Base-by-base conservation (phyloP, 2,797 vertebrate genomes). In the Rhadinocentrus ornatus region DNA sequence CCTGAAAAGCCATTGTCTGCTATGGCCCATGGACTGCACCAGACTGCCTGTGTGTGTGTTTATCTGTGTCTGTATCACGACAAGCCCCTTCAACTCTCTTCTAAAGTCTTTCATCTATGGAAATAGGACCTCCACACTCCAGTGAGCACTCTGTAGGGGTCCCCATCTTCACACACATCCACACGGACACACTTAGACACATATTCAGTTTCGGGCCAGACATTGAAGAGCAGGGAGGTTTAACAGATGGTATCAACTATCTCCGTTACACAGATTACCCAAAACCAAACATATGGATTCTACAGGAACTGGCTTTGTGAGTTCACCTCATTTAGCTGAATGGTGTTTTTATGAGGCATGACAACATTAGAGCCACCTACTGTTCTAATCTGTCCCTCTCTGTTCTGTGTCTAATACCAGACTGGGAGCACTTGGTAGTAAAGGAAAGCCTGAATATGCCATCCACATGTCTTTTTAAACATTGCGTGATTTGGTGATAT, bases 211-310 rank as follows among this genome's bases (percentile, higher is more conserved):
- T 87, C 69, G 68, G 80, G 66, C 65, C 76, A 65, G 74, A 65
- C 71, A 62, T 68, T 39, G 64, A 82, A 81, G 82, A 85, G 81
- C 54, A 67, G 81, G 74, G 83, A 87, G 87, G 89, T 91, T 91
- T 92, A 93, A 86, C 91, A 92, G 91, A 91, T 91, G 91, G 91
- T 67, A 79, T 82, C 20, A 55, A 82, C 82, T 89, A 87, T 88
- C 85, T 86, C 84, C 39, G 82, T 85, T 75, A 73, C 80, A 87
- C 75, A 77, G 77, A 83, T 90, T 82, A 87, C 70, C 65, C 67
- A 69, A 59, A 66, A 72, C 55, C 56, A 54, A 52, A 67, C 54
- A 74, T 53, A 66, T 39, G 8, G 62, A 56, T 58, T 68, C 66
- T 32, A 39, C 65, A 56, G 34, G 65, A 62, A 85, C 65, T 71